phyloP scores from a whole-genome alignment of 2,797 vertebrate genomes.

The Peromyscus eremicus region DNA sequence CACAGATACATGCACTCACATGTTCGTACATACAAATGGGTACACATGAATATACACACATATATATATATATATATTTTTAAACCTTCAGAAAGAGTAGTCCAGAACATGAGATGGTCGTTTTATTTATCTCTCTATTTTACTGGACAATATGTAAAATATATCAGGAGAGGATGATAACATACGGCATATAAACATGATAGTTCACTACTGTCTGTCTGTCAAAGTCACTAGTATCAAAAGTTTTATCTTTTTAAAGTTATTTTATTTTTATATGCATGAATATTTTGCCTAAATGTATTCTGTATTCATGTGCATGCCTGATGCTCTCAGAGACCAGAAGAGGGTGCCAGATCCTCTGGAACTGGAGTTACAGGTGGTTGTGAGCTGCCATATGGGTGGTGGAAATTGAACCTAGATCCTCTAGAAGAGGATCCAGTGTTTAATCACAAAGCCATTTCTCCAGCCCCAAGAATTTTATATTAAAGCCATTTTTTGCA shows the following conservation, averaged over 20 bases:
- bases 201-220: neutral
- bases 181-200: neutral
- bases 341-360: neutral
- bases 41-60: neutral
- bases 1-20: neutral
- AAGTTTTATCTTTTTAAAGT: neutral
- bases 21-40: too few relatives aligned
- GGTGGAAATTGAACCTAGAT: neutral
- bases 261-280: neutral
- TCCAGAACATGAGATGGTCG: neutral
- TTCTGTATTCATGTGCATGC: neutral
- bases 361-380: neutral
- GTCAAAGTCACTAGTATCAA: neutral
- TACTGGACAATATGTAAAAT: neutral
- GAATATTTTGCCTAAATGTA: neutral
- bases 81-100: neutral
- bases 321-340: neutral
- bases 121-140: neutral
- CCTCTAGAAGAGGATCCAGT: neutral
- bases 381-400: neutral
- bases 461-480: neutral
- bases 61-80: neutral
- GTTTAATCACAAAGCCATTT: neutral
- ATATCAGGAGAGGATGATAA: neutral
- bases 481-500: neutral